Evolutionary conservation across 2,113 vertebrate genomes (phyloP).

Genomic region (Neodon shergylaensis): DNA sequence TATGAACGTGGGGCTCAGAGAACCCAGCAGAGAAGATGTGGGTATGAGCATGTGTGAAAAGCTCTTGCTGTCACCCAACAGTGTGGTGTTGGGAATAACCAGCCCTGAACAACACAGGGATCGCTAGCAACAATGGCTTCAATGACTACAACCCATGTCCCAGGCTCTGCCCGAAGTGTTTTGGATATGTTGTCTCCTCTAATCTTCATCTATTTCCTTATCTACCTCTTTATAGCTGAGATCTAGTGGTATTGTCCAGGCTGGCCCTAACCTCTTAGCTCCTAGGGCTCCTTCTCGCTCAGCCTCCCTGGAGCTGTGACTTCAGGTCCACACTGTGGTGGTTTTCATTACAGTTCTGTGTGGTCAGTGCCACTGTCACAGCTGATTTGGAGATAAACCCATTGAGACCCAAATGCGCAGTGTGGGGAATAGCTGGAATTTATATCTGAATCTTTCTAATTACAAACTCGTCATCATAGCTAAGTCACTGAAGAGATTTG

Average conservation of each 20-base stretch:
- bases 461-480: not conserved
- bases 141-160: rapidly evolving
- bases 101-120: not conserved
- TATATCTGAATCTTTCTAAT: not conserved
- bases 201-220: no score
- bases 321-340: not conserved
- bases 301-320: not conserved
- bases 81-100: not conserved
- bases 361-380: not conserved
- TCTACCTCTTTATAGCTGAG: not conserved
- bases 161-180: not conserved
- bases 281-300: not conserved
- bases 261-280: not conserved
- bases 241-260: no score
- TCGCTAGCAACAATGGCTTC: not conserved
- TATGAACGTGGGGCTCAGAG: not conserved
- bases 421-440: not conserved
- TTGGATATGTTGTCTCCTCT: not conserved
- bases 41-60: not conserved
- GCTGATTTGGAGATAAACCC: not conserved
- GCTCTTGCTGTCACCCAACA: not conserved
- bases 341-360: not conserved
- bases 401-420: not conserved
- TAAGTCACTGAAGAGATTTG: not conserved
- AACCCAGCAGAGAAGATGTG: not conserved